phyloP scores from a whole-genome alignment of 2,888 invertebrate species.

The Augochlorella aurata region DNA sequence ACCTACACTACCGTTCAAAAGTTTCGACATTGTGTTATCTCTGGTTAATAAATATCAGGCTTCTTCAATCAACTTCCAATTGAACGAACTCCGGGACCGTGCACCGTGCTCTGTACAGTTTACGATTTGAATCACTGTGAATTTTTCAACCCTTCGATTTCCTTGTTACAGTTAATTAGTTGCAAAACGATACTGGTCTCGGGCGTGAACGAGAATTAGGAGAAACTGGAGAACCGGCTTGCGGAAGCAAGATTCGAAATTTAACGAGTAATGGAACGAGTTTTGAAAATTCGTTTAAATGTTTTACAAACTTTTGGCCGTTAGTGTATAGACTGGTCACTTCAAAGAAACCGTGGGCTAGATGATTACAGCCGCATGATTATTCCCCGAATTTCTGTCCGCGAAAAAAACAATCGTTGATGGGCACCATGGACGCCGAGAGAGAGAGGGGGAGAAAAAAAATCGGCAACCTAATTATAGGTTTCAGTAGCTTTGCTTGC shows the following conservation, averaged over 20 bases:
- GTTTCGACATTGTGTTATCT: not conserved
- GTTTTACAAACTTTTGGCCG: not conserved
- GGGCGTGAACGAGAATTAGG: not conserved
- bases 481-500: conserved; percentile 42
- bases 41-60: too few relatives aligned
- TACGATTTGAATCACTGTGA: not conserved
- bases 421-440: conserved; percentile 14
- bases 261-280: not conserved
- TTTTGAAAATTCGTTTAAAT: not conserved
- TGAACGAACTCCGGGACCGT: too few relatives aligned
- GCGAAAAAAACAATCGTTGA: conserved; percentile 30
- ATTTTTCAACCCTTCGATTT: not conserved
- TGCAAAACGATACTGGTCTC: not conserved
- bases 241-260: not conserved
- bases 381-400: conserved; percentile 46
- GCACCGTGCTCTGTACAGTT: too few relatives aligned
- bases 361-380: conserved; percentile 45
- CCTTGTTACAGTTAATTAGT: not conserved
- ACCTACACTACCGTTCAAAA: conserved; percentile 11
- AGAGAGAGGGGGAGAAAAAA: not conserved
- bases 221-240: not conserved
- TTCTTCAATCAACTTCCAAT: too few relatives aligned
- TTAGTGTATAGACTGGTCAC: not conserved
- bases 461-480: conserved; percentile 55
- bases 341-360: conserved; percentile 41